These are phyloP conservation scores for Calonectris borealis DNA, from an alignment of 2,113 vertebrate genomes.

Conservation along the genomic window DNA sequence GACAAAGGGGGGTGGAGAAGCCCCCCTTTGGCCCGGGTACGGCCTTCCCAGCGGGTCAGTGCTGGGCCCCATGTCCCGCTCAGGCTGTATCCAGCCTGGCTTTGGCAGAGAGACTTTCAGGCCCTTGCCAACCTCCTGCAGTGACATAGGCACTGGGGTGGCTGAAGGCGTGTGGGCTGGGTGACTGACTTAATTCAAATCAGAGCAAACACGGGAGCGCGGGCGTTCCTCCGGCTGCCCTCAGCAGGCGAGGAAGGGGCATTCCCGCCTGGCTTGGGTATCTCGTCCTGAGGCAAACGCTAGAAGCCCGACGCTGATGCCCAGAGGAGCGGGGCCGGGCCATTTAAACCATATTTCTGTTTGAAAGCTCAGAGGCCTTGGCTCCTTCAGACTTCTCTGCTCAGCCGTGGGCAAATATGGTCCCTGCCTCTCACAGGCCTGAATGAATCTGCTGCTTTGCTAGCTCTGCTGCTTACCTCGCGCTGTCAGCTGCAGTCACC, in stretches of 20 bases:
- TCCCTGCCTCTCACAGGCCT: background rate
- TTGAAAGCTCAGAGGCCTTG: background rate
- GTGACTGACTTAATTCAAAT: background rate
- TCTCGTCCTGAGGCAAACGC: background rate
- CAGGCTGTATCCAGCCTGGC: background rate
- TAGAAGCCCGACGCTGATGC: background rate
- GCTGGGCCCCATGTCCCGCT: rapidly evolving
- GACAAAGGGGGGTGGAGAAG: background rate
- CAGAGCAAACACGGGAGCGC: background rate
- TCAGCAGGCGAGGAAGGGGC: background rate
- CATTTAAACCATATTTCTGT: background rate
- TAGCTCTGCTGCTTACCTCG: background rate
- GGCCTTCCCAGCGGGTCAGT: rapidly evolving
- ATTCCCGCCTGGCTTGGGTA: background rate
- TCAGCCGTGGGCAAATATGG: background rate
- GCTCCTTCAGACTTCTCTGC: background rate
- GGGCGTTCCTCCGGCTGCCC: background rate
- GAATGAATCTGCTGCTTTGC: background rate
- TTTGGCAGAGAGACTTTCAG: background rate
- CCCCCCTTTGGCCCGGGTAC: rapidly evolving
- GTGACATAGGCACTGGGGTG: rapidly evolving
- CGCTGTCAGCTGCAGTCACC: background rate
- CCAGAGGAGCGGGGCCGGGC: background rate
- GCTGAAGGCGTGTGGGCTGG: background rate
- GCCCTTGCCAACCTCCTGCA: background rate